A percentile compares a stretch with the other conserved stretches of the same genome.
Evolutionary conservation across 1,140 invertebrate genomes (phyloP).

Genomic region (Agrilus planipennis): DNA sequence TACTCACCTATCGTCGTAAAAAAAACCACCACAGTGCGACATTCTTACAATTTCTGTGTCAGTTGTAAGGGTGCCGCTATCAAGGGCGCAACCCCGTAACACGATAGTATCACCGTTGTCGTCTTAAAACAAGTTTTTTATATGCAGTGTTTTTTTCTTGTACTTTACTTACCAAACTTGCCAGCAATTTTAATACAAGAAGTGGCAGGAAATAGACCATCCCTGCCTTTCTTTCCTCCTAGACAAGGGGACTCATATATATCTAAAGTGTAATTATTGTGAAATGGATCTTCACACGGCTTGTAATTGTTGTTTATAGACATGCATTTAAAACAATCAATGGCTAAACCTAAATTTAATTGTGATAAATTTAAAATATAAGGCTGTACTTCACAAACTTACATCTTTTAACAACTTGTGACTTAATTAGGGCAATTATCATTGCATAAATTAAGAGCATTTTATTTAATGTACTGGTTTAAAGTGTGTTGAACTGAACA

Average conservation of each 20-base stretch:
- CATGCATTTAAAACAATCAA: constrained; percentile 95
- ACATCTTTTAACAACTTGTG: no score
- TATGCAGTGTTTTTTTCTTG: not conserved
- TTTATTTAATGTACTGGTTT: no score
- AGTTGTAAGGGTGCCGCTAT: constrained; percentile 81
- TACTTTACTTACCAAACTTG: constrained; percentile 53
- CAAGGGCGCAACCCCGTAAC: constrained; percentile 78
- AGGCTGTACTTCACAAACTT: no score
- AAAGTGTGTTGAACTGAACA: no score
- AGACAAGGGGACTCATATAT: constrained; percentile 85
- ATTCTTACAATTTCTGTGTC: constrained; percentile 87
- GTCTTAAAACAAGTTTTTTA: constrained; percentile 33
- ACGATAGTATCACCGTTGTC: constrained; percentile 68
- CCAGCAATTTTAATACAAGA: constrained; percentile 92
- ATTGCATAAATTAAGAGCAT: no score
- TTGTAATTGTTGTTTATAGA: constrained; percentile 79
- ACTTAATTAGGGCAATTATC: no score
- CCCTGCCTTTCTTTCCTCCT: constrained; percentile 80
- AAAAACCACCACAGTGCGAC: constrained; percentile 87
- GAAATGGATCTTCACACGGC: constrained; percentile 92
- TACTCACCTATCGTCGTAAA: constrained; percentile 68
- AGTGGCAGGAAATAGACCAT: constrained; percentile 91
- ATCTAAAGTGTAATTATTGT: constrained; percentile 76
- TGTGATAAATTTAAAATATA: no score
- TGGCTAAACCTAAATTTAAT: constrained; percentile 33